These are phyloP conservation scores for Cybosia mesomella DNA, from an alignment of 2,888 invertebrate species.

Conservation along the genomic window DNA sequence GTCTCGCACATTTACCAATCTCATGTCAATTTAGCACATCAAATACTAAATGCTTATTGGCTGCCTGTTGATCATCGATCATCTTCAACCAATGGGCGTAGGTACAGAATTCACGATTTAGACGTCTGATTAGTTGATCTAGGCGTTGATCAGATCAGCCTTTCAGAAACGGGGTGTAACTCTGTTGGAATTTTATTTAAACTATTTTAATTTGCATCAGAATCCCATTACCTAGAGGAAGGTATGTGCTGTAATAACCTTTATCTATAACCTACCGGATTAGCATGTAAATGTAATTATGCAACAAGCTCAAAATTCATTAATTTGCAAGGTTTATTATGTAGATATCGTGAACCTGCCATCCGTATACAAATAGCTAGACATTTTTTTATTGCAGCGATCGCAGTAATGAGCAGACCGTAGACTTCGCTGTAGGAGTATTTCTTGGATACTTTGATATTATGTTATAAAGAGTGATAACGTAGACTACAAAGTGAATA, in stretches of 20 bases:
- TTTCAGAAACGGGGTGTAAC: neutral
- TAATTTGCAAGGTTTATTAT: slow-evolving; percentile 4
- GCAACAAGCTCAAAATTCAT: slow-evolving; percentile 3
- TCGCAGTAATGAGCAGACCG: neutral
- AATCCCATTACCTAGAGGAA: slow-evolving; percentile 4
- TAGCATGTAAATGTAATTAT: slow-evolving; percentile 2
- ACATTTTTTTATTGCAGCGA: neutral
- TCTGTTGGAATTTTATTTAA: neutral
- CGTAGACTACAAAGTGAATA: too few relatives aligned
- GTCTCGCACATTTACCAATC: too few relatives aligned
- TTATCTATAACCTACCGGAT: neutral
- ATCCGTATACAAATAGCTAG: neutral
- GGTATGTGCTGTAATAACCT: neutral
- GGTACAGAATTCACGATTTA: neutral
- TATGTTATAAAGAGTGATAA: neutral
- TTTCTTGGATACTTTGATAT: neutral
- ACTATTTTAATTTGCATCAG: neutral
- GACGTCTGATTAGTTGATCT: neutral
- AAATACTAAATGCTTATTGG: too few relatives aligned
- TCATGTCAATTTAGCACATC: too few relatives aligned
- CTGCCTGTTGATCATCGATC: neutral
- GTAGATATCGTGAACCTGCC: slow-evolving; percentile 4
- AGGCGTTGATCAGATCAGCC: neutral
- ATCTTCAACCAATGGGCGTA: neutral
- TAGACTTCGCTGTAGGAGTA: neutral